Evolutionary conservation across 2,888 invertebrate species (phyloP).

Genomic region (Cephalotes varians): DNA sequence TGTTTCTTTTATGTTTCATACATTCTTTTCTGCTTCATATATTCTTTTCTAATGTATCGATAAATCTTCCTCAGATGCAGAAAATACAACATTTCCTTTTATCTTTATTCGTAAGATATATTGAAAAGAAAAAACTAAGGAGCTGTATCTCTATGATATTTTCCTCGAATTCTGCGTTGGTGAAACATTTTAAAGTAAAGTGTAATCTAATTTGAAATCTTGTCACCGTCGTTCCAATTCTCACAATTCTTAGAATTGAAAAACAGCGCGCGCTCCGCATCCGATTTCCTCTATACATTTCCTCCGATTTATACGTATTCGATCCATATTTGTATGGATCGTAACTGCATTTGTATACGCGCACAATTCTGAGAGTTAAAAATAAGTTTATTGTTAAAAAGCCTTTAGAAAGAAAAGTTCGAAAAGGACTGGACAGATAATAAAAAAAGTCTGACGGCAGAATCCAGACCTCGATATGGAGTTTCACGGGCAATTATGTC

Average conservation of each 20-base stretch:
- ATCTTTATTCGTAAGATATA: background rate
- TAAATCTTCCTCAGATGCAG: background rate
- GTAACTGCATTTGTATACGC: background rate
- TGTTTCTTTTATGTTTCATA: background rate
- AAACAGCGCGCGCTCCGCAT: constrained; percentile 22
- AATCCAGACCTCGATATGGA: background rate
- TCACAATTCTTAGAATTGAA: constrained; percentile 33
- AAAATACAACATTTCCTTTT: background rate
- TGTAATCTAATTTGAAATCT: constrained; percentile 51
- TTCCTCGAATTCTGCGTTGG: background rate
- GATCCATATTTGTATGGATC: background rate
- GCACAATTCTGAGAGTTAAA: background rate
- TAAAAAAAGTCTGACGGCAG: too few species aligned
- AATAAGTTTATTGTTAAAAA: constrained; percentile 14
- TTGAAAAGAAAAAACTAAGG: background rate
- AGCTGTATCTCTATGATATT: background rate
- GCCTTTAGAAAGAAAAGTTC: background rate
- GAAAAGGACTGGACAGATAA: too few species aligned
- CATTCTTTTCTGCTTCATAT: background rate
- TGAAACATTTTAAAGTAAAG: background rate
- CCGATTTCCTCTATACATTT: background rate
- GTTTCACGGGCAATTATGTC: background rate
- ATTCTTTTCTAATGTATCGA: background rate
- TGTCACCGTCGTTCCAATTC: background rate
- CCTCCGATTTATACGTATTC: constrained; percentile 49